phyloP scores from a whole-genome alignment of 2,888 invertebrate species.

The Acleris sparsana region DNA sequence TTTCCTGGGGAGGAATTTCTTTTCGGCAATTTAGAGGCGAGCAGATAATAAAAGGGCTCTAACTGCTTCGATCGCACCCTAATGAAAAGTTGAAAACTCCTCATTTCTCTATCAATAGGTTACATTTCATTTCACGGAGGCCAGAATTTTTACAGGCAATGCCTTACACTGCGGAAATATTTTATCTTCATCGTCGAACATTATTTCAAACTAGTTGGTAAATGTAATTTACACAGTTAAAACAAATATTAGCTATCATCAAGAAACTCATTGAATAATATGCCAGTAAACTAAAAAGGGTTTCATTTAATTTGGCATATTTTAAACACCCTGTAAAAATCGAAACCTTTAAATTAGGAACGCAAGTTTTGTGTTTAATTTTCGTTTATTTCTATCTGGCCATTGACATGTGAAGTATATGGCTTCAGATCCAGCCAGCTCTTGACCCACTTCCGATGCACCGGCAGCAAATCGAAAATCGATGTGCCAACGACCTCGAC shows the following conservation, averaged over 20 bases:
- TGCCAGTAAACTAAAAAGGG: no score
- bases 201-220: no score
- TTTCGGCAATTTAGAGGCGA: conserved; percentile 82
- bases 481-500: conserved; percentile 66
- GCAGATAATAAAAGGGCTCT: conserved; percentile 84
- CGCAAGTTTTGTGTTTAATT: background rate
- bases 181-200: no score
- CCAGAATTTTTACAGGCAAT: conserved; percentile 32
- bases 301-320: no score
- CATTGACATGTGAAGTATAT: conserved; percentile 4
- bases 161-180: no score
- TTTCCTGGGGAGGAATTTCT: conserved; percentile 77
- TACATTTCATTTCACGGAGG: conserved; percentile 50
- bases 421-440: conserved; percentile 59
- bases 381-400: background rate
- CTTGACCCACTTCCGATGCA: conserved; percentile 77
- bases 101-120: conserved; percentile 77
- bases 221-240: no score
- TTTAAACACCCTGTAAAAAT: no score
- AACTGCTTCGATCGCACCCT: conserved; percentile 80
- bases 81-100: conserved; percentile 80
- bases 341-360: no score
- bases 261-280: no score
- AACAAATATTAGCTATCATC: no score
- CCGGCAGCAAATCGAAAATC: conserved; percentile 80